phyloP scores from a whole-genome alignment of 2,888 invertebrate species.

The Rhagophthalmus giganteus region DNA sequence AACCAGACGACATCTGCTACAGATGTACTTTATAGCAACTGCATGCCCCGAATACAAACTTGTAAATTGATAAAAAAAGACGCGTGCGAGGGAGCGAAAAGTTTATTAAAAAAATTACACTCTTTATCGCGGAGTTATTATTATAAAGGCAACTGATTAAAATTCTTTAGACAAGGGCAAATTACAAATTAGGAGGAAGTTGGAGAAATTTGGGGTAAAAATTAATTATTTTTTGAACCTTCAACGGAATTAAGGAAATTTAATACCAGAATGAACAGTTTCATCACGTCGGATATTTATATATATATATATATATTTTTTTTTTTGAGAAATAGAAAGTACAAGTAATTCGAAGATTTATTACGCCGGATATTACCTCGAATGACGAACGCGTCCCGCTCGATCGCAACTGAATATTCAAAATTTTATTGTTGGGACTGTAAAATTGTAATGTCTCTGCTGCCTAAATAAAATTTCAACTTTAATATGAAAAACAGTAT shows the following conservation, averaged over 20 bases:
- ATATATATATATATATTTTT: too few species aligned
- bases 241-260: conserved; percentile 15
- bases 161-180: conserved; percentile 19
- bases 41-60: conserved; percentile 24
- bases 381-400: too few species aligned
- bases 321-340: too few species aligned
- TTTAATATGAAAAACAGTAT: too few species aligned
- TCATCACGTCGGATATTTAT: conserved; percentile 16
- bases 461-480: too few species aligned
- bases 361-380: too few species aligned
- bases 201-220: conserved; percentile 17
- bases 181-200: conserved; percentile 19
- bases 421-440: too few species aligned
- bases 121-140: conserved; percentile 19
- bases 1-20: conserved; percentile 35
- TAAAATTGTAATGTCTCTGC: too few species aligned
- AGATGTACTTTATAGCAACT: conserved; percentile 38
- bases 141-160: conserved; percentile 21
- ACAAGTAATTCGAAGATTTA: too few species aligned
- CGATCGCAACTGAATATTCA: too few species aligned
- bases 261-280: conserved; percentile 13
- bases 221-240: conserved; percentile 23
- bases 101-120: conserved; percentile 16
- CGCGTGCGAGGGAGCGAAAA: conserved; percentile 11
- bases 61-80: conserved; percentile 29